phyloP scores from a whole-genome alignment of 2,888 invertebrate genomes.

The Aphodius granarius region DNA sequence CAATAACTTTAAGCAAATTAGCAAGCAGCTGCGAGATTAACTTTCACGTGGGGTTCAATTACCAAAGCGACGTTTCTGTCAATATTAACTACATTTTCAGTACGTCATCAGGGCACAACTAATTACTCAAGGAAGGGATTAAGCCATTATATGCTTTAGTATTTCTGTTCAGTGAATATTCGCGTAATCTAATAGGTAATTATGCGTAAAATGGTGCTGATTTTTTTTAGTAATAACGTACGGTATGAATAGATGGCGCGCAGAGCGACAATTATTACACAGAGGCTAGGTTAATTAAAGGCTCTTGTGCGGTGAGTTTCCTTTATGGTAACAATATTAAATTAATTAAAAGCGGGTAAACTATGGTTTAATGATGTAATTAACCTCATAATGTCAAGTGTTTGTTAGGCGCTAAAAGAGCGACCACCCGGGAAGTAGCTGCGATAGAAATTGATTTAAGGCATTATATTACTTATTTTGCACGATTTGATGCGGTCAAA shows the following conservation, averaged over 20 bases:
- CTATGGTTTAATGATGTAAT: neutral
- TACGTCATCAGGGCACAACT: neutral
- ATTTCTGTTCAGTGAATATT: neutral
- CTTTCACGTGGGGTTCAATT: slow-evolving; percentile 22
- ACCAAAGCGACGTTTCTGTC: neutral
- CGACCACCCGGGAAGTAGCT: neutral
- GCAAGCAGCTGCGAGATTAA: slow-evolving; percentile 26
- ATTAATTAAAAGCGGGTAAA: neutral
- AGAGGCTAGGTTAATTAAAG: neutral
- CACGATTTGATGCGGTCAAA: neutral
- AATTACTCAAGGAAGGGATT: neutral
- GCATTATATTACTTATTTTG: neutral
- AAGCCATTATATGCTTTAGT: neutral
- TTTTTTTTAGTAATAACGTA: neutral
- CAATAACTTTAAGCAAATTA: slow-evolving; percentile 28
- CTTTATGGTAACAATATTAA: neutral
- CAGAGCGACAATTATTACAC: neutral
- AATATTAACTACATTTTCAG: neutral
- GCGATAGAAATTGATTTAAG: neutral
- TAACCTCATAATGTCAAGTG: neutral
- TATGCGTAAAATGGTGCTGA: neutral
- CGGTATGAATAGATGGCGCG: neutral
- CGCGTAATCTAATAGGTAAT: neutral
- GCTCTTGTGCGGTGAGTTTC: neutral
- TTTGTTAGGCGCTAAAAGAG: neutral